phyloP scores from a whole-genome alignment of 2,888 invertebrate genomes.

The Drosophila paranaensis region DNA sequence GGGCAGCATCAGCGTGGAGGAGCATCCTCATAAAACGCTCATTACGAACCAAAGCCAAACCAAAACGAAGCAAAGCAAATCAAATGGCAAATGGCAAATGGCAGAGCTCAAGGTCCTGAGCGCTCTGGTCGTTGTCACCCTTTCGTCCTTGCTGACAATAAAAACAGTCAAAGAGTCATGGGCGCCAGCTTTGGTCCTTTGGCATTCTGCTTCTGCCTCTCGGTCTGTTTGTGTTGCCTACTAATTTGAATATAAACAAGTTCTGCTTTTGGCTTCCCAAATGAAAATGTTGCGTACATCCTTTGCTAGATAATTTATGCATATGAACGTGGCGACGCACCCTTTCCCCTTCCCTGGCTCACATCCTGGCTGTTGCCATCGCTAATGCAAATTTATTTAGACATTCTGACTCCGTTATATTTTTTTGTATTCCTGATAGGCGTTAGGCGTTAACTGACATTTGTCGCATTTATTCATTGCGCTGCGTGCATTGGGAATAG shows the following conservation, averaged over 20 bases:
- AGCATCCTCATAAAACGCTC: slow-evolving; percentile 76
- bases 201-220: slow-evolving; percentile 3
- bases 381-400: slow-evolving; percentile 79
- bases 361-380: slow-evolving; percentile 17
- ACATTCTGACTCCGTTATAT: slow-evolving; percentile 48
- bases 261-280: slow-evolving; percentile 68
- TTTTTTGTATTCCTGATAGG: slow-evolving; percentile 51
- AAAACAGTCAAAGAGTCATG: slow-evolving; percentile 41
- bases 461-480: slow-evolving; percentile 64
- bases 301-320: slow-evolving; percentile 69
- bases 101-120: slow-evolving; percentile 64
- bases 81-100: slow-evolving; percentile 62
- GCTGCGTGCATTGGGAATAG: slow-evolving; percentile 25
- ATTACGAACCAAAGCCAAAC: slow-evolving; percentile 53
- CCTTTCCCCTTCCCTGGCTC: slow-evolving; percentile 19
- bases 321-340: slow-evolving; percentile 55
- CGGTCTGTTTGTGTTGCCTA: slow-evolving; percentile 70
- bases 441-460: slow-evolving; percentile 77
- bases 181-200: slow-evolving; percentile 26
- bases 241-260: slow-evolving; percentile 80
- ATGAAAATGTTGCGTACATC: slow-evolving; percentile 69
- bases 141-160: slow-evolving; percentile 54
- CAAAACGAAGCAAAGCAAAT: slow-evolving; percentile 64
- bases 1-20: background rate
- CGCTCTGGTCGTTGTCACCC: slow-evolving; percentile 47